Evolutionary conservation across 23 tunicate genomes (phyloP).

Genomic region (Halocynthia roretzi): DNA sequence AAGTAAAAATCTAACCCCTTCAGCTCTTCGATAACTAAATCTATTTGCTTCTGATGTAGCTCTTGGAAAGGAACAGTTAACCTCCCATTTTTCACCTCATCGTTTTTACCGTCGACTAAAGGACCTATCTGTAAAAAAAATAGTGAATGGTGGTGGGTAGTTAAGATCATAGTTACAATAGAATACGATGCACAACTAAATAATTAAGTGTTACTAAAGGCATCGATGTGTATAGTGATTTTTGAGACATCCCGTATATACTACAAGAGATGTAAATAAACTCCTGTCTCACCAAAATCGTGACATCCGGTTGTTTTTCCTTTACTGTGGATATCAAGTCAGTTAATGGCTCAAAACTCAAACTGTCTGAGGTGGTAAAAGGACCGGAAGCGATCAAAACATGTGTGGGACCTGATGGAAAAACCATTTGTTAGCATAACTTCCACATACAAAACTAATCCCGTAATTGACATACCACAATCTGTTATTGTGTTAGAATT

Average conservation of each 20-base stretch:
- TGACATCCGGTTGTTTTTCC: conserved; percentile 55
- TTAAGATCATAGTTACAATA: not conserved
- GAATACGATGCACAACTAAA: not conserved
- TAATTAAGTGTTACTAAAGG: not conserved
- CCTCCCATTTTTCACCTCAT: conserved; percentile 9
- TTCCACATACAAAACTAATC: too few relatives aligned
- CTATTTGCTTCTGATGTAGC: conserved; percentile 23
- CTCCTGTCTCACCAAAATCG: conserved; percentile 26
- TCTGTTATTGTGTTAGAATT: not conserved
- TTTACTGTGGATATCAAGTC: conserved; percentile 57
- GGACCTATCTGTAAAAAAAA: conserved; percentile 47
- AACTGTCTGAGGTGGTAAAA: conserved; percentile 66
- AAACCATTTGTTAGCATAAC: too few relatives aligned
- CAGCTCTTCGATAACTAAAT: conserved; percentile 22
- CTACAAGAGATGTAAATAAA: not conserved
- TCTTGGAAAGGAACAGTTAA: conserved; percentile 26
- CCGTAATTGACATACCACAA: too few relatives aligned
- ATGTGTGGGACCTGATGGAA: not conserved
- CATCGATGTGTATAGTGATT: not conserved
- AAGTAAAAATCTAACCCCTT: conserved; percentile 16
- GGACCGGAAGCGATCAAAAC: conserved; percentile 80
- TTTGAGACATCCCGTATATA: not conserved
- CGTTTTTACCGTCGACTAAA: conserved; percentile 34
- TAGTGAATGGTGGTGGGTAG: not conserved
- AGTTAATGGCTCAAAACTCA: conserved; percentile 63